Conservation (phyloP, 2,797 vertebrate genomes). For the Discoglossus pictus region DNA sequence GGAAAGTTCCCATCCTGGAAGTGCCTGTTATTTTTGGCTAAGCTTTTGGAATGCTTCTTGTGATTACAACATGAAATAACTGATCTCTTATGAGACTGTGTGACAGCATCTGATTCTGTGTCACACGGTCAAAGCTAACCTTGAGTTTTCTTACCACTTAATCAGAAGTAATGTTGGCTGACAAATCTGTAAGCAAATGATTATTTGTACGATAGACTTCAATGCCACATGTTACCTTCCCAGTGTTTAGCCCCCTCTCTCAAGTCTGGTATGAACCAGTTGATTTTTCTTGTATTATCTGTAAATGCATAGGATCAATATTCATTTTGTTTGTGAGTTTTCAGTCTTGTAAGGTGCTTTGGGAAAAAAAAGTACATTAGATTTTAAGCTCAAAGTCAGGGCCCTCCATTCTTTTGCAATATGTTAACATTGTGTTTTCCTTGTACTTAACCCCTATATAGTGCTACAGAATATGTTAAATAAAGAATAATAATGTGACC, state of each 20-base stretch:
- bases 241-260: neutral
- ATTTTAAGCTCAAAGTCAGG: no score
- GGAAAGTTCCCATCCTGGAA: slow-evolving; percentile 48
- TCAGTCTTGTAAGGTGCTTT: no score
- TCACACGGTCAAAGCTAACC: slow-evolving; percentile 47
- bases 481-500: no score
- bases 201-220: slow-evolving; percentile 31
- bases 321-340: no score
- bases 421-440: no score
- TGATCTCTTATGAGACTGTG: slow-evolving; percentile 50
- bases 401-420: no score
- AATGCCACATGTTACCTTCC: slow-evolving; percentile 16
- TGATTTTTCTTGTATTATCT: no score
- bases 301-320: no score
- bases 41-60: slow-evolving; percentile 47
- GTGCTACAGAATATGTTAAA: no score
- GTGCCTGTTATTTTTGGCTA: slow-evolving; percentile 46
- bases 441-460: no score
- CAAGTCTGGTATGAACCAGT: neutral
- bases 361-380: no score
- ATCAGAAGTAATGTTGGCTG: slow-evolving; percentile 50
- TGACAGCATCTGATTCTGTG: slow-evolving; percentile 46
- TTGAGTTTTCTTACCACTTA: slow-evolving; percentile 49
- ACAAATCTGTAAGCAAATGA: slow-evolving; percentile 47
- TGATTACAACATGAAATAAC: slow-evolving; percentile 48